These are phyloP conservation scores for Leucophenga maculata DNA, from an alignment of 2,888 invertebrate genomes.

Conservation along the genomic window DNA sequence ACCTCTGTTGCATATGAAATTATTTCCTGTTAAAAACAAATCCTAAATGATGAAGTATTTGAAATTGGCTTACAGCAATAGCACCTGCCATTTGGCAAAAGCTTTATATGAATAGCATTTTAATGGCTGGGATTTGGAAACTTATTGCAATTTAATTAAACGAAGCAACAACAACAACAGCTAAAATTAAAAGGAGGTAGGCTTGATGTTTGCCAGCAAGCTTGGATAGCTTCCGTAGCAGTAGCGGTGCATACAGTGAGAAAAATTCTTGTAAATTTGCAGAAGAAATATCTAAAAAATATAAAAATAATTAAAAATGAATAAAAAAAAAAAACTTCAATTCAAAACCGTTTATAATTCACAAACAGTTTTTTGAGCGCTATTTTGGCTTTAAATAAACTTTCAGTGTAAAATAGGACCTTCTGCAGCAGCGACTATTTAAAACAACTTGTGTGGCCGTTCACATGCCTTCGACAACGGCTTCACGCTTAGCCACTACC, in stretches of 20 bases:
- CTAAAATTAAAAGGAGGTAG: background rate
- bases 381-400: background rate
- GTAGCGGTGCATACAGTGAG: slow-evolving; percentile 46
- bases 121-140: slow-evolving; percentile 60
- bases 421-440: background rate
- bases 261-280: too few species aligned
- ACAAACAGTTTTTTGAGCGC: background rate
- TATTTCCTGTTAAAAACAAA: slow-evolving; percentile 63
- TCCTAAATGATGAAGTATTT: slow-evolving; percentile 37
- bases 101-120: slow-evolving; percentile 62
- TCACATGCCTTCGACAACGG: slow-evolving; percentile 31
- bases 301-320: too few species aligned
- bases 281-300: too few species aligned
- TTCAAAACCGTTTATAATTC: too few species aligned
- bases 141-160: slow-evolving; percentile 66
- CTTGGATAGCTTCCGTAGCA: slow-evolving; percentile 5
- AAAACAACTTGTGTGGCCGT: slow-evolving; percentile 55
- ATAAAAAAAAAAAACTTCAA: too few species aligned
- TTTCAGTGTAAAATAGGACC: background rate
- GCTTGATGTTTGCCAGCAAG: background rate
- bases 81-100: slow-evolving; percentile 60
- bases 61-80: slow-evolving; percentile 17
- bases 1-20: slow-evolving; percentile 61
- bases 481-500: slow-evolving; percentile 10
- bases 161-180: slow-evolving; percentile 46